Base-by-base conservation (phyloP, 1,140 invertebrate genomes). In the Vanessa tameamea region DNA sequence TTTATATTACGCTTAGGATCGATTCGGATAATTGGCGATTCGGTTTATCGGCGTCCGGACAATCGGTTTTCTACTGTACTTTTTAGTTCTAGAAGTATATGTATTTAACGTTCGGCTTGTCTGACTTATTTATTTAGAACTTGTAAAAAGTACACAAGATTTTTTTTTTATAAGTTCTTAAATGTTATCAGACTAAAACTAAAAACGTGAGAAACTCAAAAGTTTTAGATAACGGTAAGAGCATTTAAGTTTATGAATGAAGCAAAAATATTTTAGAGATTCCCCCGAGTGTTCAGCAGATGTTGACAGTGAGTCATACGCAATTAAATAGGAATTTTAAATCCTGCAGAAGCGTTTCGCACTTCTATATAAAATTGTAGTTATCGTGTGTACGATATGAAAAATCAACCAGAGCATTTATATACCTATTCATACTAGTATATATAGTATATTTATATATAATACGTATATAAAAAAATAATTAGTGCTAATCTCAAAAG, bases 171-270 rank as follows among this genome's bases (percentile, higher is more conserved):
- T 6, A 12, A 13, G n/a, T 23, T 11, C 72, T 76, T 64, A 75
- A 72, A 72, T 50, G 51, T 78, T 72, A 76, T 76, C 72, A 59
- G 43, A 13, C 1, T 57, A 72, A 26, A 59, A 48, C 48, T 57
- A 26, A 55, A 73, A 64, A 65, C 74, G 82, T 83, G 80, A 80
- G 78, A 81, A 81, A 68, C 61, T 69, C 50, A n/a, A 31, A 69
- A 73, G 26, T 55, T 64, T 69, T 64, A 80, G 76, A 84, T 86
- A 83, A 81, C 80, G 75, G 81, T 80, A 80, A 72, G 75, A 73
- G 76, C 72, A 75, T 73, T 82, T 77, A 12, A 73, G 59, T 78
- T 80, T 78, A 78, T 82, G 81, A 86, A 86, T 86, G 84, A 76
- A 80, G 63, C 71, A 79, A 75, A 79, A 75, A 71, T 77, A 72